Conservation (phyloP, 2,797 vertebrate genomes). For the Enteromius mattozi region DNA sequence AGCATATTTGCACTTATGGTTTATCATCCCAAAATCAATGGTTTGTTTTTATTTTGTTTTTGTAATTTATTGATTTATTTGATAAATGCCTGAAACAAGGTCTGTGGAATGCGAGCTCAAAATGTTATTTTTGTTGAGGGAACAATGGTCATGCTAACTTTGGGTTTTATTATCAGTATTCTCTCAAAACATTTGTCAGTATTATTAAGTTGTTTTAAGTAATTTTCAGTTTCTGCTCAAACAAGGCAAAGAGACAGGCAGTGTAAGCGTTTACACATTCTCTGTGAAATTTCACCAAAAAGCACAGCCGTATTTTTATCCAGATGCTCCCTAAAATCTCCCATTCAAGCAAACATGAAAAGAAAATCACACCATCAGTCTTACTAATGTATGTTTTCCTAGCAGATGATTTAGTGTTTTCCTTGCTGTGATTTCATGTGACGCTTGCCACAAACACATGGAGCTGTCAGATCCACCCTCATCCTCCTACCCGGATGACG, state of each 20-base stretch:
- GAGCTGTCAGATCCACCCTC: slow-evolving; percentile 45
- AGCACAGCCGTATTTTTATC: not conserved
- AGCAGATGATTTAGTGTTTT: slow-evolving; percentile 44
- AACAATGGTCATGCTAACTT: not conserved
- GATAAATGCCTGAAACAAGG: not conserved
- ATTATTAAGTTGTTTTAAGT: not conserved
- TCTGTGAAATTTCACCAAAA: slow-evolving; percentile 19
- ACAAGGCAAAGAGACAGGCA: not conserved
- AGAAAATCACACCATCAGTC: slow-evolving; percentile 28
- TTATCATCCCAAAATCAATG: not conserved
- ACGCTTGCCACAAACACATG: slow-evolving; percentile 25
- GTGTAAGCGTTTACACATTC: not conserved
- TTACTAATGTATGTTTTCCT: slow-evolving; percentile 55
- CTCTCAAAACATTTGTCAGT: not conserved
- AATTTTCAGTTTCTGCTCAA: not conserved
- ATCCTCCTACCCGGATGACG: slow-evolving; percentile 13
- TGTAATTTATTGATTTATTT: not conserved
- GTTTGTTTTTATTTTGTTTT: not conserved
- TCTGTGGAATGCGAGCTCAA: not conserved
- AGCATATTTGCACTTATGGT: not conserved
- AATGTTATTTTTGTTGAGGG: not conserved
- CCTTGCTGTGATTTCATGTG: slow-evolving; percentile 46
- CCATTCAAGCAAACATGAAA: not conserved
- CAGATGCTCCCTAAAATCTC: slow-evolving; percentile 32
- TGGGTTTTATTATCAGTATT: not conserved